Base-by-base conservation (phyloP, 2,888 invertebrate genomes). In the Leptinotarsa haldemani region DNA sequence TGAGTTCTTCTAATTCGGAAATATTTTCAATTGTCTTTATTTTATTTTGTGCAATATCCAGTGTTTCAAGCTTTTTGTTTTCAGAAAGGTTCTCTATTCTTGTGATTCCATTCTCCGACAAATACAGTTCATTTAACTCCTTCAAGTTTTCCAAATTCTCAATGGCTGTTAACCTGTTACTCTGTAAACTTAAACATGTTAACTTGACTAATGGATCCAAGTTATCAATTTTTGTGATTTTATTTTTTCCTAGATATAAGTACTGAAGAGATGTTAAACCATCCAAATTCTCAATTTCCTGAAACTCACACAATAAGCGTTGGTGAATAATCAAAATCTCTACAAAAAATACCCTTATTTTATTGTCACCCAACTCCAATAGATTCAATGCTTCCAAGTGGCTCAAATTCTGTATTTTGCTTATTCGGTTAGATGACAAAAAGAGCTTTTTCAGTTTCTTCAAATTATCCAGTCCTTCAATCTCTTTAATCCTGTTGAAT, bases 291-390 rank as follows among this genome's bases (percentile, higher is more conserved):
- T 96, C 95, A 79, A 99, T 96, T 85, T 92, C 93, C 92, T 95
- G 89, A 79, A 88, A 86, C 40, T 40, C 40, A 40, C 40, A 2
- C 40, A 40, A 40, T 40, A 64, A 69, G 20, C 20, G 0, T 15
- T 22, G 20, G 3, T 48, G 20, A 65, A 75, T 66, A 76, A 63
- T 53, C 22, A 22, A 65, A 25, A 65, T 48, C 18, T 56, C 30
- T 4, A 40, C 40, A 69, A 52, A 65, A 61, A 12, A 46, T 30
- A 95, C 95, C 86, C 96, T 90, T 81, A 98, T 92, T 86, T 93
- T 94, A 87, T 99, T 99, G 82, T 98, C 97, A 0, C 99, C 99
- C 70, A 99, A 88, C 86, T 99, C 99, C 9, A 99, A 88, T 86
- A 96, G 89, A 61, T 93, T 94, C 56, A 99, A 88, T 74, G 94